Evolutionary conservation across 1,140 invertebrate genomes (phyloP).

Genomic region (Leptoteleia sp.): DNA sequence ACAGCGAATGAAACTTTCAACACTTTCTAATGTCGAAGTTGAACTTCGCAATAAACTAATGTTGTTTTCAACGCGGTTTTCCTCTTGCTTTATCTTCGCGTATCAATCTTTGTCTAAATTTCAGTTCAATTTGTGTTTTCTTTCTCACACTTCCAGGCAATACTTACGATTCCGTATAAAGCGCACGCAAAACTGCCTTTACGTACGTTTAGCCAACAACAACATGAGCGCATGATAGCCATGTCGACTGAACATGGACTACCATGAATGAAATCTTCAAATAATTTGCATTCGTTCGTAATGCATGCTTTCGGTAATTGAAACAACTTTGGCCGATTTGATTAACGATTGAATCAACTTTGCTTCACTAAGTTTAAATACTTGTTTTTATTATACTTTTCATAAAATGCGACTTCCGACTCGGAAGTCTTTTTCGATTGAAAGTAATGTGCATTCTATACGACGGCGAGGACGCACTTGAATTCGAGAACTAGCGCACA

Average conservation of each 20-base stretch:
- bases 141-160: not conserved
- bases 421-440: conserved; percentile 5
- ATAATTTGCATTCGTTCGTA: conserved; percentile 45
- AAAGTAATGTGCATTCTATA: conserved; percentile 31
- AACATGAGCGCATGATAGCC: conserved; percentile 90
- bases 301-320: conserved; percentile 9
- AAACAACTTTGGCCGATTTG: not conserved
- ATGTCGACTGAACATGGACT: conserved; percentile 80
- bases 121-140: conserved; percentile 15
- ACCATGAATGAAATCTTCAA: conserved; percentile 48
- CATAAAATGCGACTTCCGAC: conserved; percentile 11
- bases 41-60: no score
- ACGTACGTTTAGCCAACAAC: conserved; percentile 89
- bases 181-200: conserved; percentile 89
- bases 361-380: conserved; percentile 4
- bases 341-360: not conserved
- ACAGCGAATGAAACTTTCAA: no score
- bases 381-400: conserved; percentile 2
- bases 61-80: no score
- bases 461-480: not conserved
- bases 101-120: no score
- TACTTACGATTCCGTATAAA: conserved; percentile 87
- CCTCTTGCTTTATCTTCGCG: no score
- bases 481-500: conserved; percentile 43
- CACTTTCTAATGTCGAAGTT: no score